phyloP scores from a whole-genome alignment of 2,113 vertebrate genomes.

The Phaetusa simplex region DNA sequence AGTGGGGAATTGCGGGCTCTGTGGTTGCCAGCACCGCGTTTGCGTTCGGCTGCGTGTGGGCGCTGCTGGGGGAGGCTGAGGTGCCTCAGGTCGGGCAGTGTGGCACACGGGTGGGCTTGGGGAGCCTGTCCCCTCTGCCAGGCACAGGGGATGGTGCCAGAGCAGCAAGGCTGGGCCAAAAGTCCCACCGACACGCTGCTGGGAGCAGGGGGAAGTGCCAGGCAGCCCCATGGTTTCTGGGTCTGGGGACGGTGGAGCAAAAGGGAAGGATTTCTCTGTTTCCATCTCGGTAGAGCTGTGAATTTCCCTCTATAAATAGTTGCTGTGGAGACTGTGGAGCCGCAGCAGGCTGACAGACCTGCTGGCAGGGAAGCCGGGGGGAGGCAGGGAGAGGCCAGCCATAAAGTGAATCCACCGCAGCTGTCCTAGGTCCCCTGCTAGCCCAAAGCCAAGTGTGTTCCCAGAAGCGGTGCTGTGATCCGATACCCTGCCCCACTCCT shows the following conservation, averaged over 20 bases:
- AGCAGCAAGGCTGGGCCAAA: not conserved
- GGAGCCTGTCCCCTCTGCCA: not conserved
- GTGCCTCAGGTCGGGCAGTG: fast-evolving
- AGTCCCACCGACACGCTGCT: not conserved
- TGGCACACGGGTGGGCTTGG: fast-evolving
- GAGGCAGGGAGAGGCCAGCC: slow-evolving; percentile 6
- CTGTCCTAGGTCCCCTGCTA: slow-evolving; percentile 38
- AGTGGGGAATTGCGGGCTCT: fast-evolving
- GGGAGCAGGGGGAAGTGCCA: not conserved
- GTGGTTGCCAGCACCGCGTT: fast-evolving
- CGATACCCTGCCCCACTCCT: slow-evolving; percentile 22
- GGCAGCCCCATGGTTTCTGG: not conserved
- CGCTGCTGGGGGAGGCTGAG: not conserved
- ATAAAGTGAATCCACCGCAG: slow-evolving; percentile 54
- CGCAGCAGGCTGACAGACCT: slow-evolving; percentile 2
- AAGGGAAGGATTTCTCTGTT: slow-evolving; percentile 12
- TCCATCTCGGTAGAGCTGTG: slow-evolving; percentile 31
- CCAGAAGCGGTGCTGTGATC: slow-evolving; percentile 42
- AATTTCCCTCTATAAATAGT: slow-evolving; percentile 65
- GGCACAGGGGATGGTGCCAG: not conserved
- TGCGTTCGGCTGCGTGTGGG: fast-evolving
- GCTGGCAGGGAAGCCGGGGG: slow-evolving; percentile 22
- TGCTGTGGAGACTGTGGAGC: slow-evolving; percentile 30
- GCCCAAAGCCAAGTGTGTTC: slow-evolving; percentile 21
- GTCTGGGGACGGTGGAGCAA: not conserved